Conservation (phyloP, 2,888 invertebrate genomes). For the Amiota mariae region DNA sequence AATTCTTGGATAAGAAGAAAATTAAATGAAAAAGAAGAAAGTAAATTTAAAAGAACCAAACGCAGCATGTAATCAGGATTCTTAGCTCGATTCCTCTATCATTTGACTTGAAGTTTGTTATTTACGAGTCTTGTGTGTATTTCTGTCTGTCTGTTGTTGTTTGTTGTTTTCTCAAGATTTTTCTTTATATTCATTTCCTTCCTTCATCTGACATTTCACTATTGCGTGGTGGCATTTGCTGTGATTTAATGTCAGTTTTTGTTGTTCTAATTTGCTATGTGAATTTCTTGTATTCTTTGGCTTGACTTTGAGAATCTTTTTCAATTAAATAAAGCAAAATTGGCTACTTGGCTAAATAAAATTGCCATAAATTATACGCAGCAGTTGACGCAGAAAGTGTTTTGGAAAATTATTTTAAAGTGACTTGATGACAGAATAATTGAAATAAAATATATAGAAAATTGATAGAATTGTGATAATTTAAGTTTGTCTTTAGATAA, state of each 20-base stretch:
- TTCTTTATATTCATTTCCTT: not conserved
- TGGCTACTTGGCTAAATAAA: constrained; percentile 5
- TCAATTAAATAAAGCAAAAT: constrained; percentile 23
- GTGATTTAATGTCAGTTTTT: constrained; percentile 6
- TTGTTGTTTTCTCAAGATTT: not conserved
- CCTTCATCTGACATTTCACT: not conserved
- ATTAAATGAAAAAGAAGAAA: no score
- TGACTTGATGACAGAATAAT: no score
- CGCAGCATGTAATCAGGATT: constrained; percentile 52
- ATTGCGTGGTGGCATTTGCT: not conserved
- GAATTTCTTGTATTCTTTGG: not conserved
- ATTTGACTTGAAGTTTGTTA: constrained; percentile 18
- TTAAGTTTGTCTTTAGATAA: no score
- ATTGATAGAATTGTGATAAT: no score
- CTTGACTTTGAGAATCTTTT: constrained; percentile 13
- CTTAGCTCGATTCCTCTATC: constrained; percentile 2
- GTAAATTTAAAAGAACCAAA: constrained; percentile 39
- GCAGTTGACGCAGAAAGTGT: not conserved
- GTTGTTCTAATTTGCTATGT: not conserved
- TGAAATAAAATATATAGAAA: no score
- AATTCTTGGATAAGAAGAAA: not conserved
- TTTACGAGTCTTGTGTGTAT: constrained; percentile 20
- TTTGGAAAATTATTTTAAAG: no score
- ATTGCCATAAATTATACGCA: not conserved
- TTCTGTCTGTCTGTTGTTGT: not conserved